Percentiles rank a stretch among this genome's conserved stretches.
Conservation (phyloP, 2,888 invertebrate species). For the Linnaemya tessellans region DNA sequence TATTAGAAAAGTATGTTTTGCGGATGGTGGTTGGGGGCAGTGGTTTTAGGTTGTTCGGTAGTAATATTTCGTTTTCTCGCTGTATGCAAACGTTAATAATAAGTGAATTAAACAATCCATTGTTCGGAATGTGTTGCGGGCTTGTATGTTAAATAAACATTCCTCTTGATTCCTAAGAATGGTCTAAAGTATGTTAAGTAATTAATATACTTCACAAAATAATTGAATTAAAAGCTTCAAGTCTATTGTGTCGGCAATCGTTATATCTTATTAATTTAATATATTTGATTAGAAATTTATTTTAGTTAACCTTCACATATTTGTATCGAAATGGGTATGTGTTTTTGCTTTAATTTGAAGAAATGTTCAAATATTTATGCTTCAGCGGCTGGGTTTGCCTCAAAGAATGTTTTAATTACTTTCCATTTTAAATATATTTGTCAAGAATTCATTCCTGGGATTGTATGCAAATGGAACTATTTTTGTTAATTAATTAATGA, state of each 20-base stretch:
- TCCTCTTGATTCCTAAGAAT: constrained; percentile 13
- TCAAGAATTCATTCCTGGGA: not conserved
- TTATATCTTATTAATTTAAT: constrained; percentile 13
- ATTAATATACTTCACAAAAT: constrained; percentile 67
- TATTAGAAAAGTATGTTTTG: constrained; percentile 36
- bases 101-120: constrained; percentile 30
- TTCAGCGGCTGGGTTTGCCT: not conserved
- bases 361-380: constrained; percentile 15
- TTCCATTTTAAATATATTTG: constrained; percentile 2
- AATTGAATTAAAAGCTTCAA: constrained; percentile 65
- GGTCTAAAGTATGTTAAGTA: constrained; percentile 61
- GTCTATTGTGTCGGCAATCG: constrained; percentile 13
- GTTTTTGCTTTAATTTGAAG: constrained; percentile 15
- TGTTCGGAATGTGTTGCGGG: constrained; percentile 16
- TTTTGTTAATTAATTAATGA: not conserved
- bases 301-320: not conserved
- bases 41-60: constrained; percentile 6
- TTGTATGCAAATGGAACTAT: constrained; percentile 16
- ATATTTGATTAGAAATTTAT: not conserved
- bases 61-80: constrained; percentile 5
- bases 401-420: constrained; percentile 26
- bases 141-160: constrained; percentile 38
- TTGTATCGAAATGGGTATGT: not conserved
- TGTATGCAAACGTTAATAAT: constrained; percentile 12
- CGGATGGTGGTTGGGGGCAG: constrained; percentile 1